These are phyloP conservation scores for Leuciscus idus DNA, from an alignment of 2,113 vertebrate genomes.

Conservation along the genomic window DNA sequence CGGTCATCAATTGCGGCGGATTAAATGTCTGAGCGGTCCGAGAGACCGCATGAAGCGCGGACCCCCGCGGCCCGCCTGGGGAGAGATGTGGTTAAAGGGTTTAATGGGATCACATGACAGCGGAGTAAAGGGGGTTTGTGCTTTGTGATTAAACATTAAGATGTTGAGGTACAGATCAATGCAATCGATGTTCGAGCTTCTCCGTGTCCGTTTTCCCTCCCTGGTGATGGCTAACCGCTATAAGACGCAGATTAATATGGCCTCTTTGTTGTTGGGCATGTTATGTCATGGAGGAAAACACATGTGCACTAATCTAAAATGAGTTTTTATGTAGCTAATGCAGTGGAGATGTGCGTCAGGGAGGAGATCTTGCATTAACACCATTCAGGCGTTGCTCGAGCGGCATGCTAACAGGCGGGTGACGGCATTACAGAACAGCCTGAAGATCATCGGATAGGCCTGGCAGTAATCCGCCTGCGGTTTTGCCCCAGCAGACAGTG, in stretches of 20 bases:
- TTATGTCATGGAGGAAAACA: not conserved
- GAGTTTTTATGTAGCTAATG: not conserved
- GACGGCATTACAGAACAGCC: conserved; percentile 40
- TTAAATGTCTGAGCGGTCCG: conserved; percentile 42
- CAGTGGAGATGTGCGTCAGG: not conserved
- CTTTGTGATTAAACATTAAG: conserved; percentile 44
- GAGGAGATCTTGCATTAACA: conserved; percentile 8
- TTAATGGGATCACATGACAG: conserved; percentile 32
- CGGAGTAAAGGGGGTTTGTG: not conserved
- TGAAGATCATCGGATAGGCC: conserved; percentile 55
- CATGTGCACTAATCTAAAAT: not conserved
- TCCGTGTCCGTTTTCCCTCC: not conserved
- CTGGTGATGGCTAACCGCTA: not conserved
- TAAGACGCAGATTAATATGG: not conserved
- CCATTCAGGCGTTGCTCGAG: conserved; percentile 15
- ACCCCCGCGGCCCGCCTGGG: not conserved
- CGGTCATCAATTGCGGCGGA: conserved; percentile 27
- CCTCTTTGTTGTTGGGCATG: not conserved
- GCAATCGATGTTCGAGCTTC: conserved; percentile 18
- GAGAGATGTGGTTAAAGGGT: conserved; percentile 37
- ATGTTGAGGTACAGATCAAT: conserved; percentile 46
- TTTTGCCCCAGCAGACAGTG: not conserved
- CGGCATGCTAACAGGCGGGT: conserved; percentile 33
- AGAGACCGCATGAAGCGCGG: conserved; percentile 1
- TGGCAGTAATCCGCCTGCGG: conserved; percentile 45